Conservation (phyloP, 2,113 vertebrate species). For the Marmota monax region DNA sequence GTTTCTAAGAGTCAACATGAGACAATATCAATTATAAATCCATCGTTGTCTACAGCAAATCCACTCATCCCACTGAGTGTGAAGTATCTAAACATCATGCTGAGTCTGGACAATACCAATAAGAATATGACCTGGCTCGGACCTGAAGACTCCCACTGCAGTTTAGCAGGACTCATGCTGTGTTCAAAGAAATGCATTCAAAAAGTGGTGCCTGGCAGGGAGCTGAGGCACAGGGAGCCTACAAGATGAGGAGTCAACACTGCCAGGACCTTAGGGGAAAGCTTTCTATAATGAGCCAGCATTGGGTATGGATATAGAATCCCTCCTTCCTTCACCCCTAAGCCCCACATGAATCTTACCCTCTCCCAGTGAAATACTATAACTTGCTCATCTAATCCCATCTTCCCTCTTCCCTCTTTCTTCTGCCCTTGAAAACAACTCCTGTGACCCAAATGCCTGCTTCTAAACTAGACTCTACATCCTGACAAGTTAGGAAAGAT, state of each 20-base stretch:
- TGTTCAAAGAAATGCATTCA: too few species aligned
- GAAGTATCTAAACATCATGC: background rate
- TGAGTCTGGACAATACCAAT: background rate
- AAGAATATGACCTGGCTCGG: too few species aligned
- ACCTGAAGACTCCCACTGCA: background rate
- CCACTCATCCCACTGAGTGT: background rate
- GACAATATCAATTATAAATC: background rate
- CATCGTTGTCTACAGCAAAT: background rate
- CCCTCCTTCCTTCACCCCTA: background rate
- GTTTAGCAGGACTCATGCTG: fast-evolving
- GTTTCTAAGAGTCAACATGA: background rate
- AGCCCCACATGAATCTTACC: too few species aligned
- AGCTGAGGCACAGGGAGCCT: fast-evolving
- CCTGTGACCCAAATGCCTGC: background rate
- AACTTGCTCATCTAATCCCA: background rate
- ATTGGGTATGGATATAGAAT: background rate
- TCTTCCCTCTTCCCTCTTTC: too few species aligned
- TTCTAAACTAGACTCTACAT: background rate
- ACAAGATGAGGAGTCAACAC: background rate
- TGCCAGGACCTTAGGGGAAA: background rate
- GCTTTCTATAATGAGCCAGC: background rate
- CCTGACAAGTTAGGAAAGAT: background rate
- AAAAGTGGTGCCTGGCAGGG: too few species aligned
- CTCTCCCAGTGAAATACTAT: background rate
- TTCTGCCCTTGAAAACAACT: background rate